Evolutionary conservation across 2,797 vertebrate genomes (phyloP).

Genomic region (Xenentodon cancila): DNA sequence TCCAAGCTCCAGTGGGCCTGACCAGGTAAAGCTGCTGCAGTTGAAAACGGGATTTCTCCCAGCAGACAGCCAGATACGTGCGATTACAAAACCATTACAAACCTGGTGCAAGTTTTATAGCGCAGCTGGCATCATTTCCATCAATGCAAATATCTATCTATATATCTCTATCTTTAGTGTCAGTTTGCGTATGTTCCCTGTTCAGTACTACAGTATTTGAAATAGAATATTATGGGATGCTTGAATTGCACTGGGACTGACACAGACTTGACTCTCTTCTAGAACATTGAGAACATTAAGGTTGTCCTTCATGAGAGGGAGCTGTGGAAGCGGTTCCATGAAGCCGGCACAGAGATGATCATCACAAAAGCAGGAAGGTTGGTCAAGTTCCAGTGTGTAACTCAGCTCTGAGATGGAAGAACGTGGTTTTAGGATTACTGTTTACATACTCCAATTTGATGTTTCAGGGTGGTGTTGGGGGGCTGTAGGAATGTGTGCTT

Average conservation of each 20-base stretch:
- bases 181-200: too few relatives aligned
- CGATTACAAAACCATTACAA: neutral
- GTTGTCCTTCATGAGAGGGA: conserved; percentile 96
- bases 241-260: neutral
- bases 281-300: conserved; percentile 98
- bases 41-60: neutral
- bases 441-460: too few relatives aligned
- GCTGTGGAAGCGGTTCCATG: conserved; percentile 98
- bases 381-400: conserved; percentile 54
- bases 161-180: too few relatives aligned
- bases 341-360: conserved; percentile 98
- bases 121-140: neutral
- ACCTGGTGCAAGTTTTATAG: neutral
- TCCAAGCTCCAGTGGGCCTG: conserved; percentile 84
- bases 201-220: too few relatives aligned
- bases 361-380: conserved; percentile 98
- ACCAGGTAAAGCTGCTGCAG: conserved; percentile 83
- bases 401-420: too few relatives aligned
- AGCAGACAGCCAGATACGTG: neutral
- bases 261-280: conserved; percentile 1
- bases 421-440: too few relatives aligned
- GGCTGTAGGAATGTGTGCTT: too few relatives aligned
- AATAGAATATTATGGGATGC: too few relatives aligned
- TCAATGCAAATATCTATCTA: too few relatives aligned
- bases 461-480: too few relatives aligned